phyloP scores from a whole-genome alignment of 2,888 invertebrate species.

The Desoria tigrina region DNA sequence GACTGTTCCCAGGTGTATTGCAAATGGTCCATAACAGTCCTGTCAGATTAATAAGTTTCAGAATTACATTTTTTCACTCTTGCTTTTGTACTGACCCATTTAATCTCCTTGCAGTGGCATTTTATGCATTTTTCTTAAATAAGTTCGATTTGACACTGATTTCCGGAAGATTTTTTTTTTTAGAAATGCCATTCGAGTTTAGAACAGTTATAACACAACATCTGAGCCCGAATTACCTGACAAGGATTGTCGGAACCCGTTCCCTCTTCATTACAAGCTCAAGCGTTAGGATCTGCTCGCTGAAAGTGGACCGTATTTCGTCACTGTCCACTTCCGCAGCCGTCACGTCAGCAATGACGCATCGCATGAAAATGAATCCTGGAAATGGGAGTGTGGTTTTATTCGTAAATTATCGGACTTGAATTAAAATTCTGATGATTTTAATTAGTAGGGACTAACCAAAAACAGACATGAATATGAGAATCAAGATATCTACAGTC shows the following conservation, averaged over 20 bases:
- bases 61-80: too few species aligned
- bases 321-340: constrained; percentile 50
- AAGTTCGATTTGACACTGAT: too few species aligned
- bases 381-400: too few species aligned
- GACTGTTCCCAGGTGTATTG: constrained; percentile 38
- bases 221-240: constrained; percentile 24
- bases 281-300: constrained; percentile 35
- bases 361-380: constrained; percentile 19
- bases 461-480: constrained; percentile 45
- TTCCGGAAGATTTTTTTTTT: too few species aligned
- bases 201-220: too few species aligned
- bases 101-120: too few species aligned
- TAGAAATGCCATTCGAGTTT: too few species aligned
- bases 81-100: too few species aligned
- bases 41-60: constrained; percentile 14
- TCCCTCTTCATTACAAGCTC: constrained; percentile 37
- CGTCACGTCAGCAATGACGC: constrained; percentile 41
- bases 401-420: not conserved
- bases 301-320: constrained; percentile 41
- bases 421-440: constrained; percentile 1
- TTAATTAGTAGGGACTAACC: constrained; percentile 29
- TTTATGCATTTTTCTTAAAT: too few species aligned
- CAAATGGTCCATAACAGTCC: constrained; percentile 32
- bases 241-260: constrained; percentile 34
- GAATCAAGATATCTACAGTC: constrained; percentile 28